A percentile compares a stretch with the other conserved stretches of the same genome.
phyloP scores from a whole-genome alignment of 1,140 invertebrate species.

The Tribolium madens region DNA sequence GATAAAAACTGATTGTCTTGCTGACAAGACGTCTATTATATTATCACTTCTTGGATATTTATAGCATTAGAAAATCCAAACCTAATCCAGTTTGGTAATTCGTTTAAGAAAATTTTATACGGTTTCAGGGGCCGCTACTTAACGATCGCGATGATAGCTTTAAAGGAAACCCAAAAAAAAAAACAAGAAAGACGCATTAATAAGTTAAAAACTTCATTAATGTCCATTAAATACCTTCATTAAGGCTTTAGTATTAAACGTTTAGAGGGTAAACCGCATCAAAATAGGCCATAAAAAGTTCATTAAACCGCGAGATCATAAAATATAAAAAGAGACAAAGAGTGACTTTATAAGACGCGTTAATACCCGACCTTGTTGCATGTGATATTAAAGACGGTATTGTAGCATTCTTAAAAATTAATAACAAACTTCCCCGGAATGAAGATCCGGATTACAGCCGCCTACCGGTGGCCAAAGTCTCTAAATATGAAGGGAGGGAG shows the following conservation, averaged over 20 bases:
- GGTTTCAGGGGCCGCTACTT: slow-evolving; percentile 1
- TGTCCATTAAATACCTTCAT: slow-evolving; percentile 39
- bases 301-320: slow-evolving; percentile 42
- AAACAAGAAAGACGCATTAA: slow-evolving; percentile 36
- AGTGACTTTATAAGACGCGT: slow-evolving; percentile 4
- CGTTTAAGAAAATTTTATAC: slow-evolving; percentile 24
- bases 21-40: neutral
- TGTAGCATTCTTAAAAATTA: slow-evolving; percentile 45
- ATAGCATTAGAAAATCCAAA: neutral
- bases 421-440: slow-evolving; percentile 46
- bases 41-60: no score
- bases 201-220: slow-evolving; percentile 39
- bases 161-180: slow-evolving; percentile 20
- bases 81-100: neutral
- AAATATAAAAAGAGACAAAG: slow-evolving; percentile 30
- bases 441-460: slow-evolving; percentile 43
- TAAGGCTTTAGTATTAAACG: slow-evolving; percentile 31
- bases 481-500: neutral
- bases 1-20: neutral
- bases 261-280: slow-evolving; percentile 16
- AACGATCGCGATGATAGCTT: slow-evolving; percentile 8
- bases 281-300: slow-evolving; percentile 45
- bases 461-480: slow-evolving; percentile 3
- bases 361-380: slow-evolving; percentile 38
- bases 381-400: neutral